Percentiles rank a stretch among this genome's conserved stretches.
These are phyloP conservation scores for Chroicocephalus ridibundus DNA, from an alignment of 2,113 vertebrate genomes.

Conservation along the genomic window DNA sequence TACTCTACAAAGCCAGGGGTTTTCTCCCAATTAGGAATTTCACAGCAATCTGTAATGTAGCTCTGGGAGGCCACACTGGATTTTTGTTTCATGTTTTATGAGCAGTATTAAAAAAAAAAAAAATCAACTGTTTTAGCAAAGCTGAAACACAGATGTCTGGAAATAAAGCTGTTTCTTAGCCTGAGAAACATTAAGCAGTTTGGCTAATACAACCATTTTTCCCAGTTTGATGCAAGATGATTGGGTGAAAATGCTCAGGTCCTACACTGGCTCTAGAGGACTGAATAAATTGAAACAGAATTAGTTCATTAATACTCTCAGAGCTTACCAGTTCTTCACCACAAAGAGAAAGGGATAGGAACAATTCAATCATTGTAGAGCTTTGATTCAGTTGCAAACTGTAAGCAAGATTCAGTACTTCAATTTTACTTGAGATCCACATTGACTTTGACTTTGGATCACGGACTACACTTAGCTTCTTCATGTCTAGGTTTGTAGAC, in stretches of 20 bases:
- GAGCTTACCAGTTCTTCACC: background rate
- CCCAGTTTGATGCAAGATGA: background rate
- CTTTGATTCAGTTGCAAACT: background rate
- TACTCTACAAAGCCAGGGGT: background rate
- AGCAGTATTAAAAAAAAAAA: background rate
- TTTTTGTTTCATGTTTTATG: background rate
- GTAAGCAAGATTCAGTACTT: background rate
- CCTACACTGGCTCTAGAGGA: background rate
- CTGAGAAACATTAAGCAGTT: background rate
- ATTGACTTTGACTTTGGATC: background rate
- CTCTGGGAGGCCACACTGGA: background rate
- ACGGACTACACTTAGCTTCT: background rate
- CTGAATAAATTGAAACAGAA: background rate
- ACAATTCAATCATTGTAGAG: background rate
- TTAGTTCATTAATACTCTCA: background rate
- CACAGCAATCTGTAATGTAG: background rate
- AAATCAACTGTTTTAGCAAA: background rate
- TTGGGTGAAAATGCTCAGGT: background rate
- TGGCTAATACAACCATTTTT: background rate
- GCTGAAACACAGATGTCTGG: background rate
- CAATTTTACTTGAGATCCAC: background rate
- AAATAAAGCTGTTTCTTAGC: background rate
- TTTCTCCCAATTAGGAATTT: slow-evolving; percentile 31
- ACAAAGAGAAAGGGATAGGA: background rate
- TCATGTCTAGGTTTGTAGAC: background rate